A percentile compares a stretch with the other conserved stretches of the same genome.
Conservation (phyloP, 2,113 vertebrate genomes). For the Brachypodius melanocephalos region DNA sequence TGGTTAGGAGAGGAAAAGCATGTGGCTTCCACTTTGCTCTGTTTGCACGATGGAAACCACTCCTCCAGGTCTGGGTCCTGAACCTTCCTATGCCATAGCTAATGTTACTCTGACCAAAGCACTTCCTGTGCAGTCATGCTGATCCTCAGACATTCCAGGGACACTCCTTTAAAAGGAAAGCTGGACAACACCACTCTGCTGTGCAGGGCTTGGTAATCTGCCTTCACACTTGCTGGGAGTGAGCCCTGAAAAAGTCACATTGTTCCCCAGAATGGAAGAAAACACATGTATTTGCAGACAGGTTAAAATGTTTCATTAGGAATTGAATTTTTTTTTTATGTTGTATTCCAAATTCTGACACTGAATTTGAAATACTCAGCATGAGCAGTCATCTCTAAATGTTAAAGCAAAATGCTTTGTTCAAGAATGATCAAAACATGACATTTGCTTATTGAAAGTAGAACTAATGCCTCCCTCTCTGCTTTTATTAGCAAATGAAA, state of each 20-base stretch:
- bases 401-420: conserved; percentile 59
- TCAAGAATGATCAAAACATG: conserved; percentile 61
- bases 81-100: not conserved
- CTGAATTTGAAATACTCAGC: conserved; percentile 48
- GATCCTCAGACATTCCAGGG: not conserved
- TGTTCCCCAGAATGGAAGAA: not conserved
- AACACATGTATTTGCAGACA: not conserved
- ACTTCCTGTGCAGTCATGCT: not conserved
- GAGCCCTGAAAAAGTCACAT: not conserved
- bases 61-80: not conserved
- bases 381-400: conserved; percentile 58
- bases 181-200: not conserved
- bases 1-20: not conserved
- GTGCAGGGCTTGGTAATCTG: not conserved
- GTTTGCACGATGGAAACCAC: not conserved
- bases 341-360: conserved; percentile 50
- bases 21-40: not conserved
- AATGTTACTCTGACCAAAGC: not conserved
- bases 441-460: conserved; percentile 56
- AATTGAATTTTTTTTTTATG: not conserved
- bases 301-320: conserved; percentile 31
- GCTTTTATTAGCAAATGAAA: conserved; percentile 56
- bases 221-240: not conserved
- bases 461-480: conserved; percentile 27
- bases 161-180: not conserved